phyloP scores from a whole-genome alignment of 2,113 vertebrate species.

The rabbit (Oryctolagus cuniculus) region mOryCun1.1 NC_091433.1:131809501-131810000 shows the following conservation, averaged over 20 bases:
- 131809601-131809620: slow-evolving; percentile 72
- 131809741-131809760: not conserved
- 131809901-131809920: slow-evolving; percentile 43
- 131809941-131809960: not conserved
- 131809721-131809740: not conserved
- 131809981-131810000: not conserved
- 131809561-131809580: not conserved
- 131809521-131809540: not conserved
- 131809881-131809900: not conserved
- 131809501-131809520: not conserved
- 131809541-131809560: not conserved
- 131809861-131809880: too few species aligned
- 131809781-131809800: not conserved
- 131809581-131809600: not conserved
- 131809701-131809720: not conserved
- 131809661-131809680: not conserved
- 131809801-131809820: not conserved
- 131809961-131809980: not conserved
- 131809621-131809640: not conserved
- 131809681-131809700: not conserved
- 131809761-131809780: not conserved
- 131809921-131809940: not conserved
- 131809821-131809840: not conserved
- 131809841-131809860: not conserved
- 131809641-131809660: not conserved